These are phyloP conservation scores for Trinectes maculatus DNA, from an alignment of 2,113 vertebrate genomes.

Conservation along the genomic window DNA sequence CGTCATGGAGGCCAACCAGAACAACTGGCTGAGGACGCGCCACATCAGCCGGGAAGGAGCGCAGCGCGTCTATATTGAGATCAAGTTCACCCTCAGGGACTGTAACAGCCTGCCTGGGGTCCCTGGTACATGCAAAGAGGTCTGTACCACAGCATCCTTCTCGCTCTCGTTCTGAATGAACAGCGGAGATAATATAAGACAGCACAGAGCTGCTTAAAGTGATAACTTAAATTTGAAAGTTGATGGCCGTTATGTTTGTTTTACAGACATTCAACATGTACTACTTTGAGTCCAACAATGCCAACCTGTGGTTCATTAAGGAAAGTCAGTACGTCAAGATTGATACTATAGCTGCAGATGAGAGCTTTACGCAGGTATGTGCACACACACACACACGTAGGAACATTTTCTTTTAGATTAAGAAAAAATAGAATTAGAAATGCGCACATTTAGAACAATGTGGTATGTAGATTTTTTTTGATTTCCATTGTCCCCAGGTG, in stretches of 20 bases:
- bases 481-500: slow-evolving; percentile 61
- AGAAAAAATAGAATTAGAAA: background rate
- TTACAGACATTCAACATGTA: slow-evolving; percentile 87
- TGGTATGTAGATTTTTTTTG: background rate
- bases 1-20: slow-evolving; percentile 87
- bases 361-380: slow-evolving; percentile 85
- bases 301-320: slow-evolving; percentile 85
- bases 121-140: slow-evolving; percentile 87
- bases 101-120: slow-evolving; percentile 87
- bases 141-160: slow-evolving; percentile 41
- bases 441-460: background rate
- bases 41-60: slow-evolving; percentile 84
- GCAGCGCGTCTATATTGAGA: slow-evolving; percentile 86
- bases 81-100: slow-evolving; percentile 88
- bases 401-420: background rate
- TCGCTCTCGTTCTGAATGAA: slow-evolving; percentile 57
- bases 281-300: slow-evolving; percentile 86
- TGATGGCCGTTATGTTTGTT: slow-evolving; percentile 30
- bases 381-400: background rate
- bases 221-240: too few species aligned
- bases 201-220: slow-evolving; percentile 27
- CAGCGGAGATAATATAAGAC: slow-evolving; percentile 32
- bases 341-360: slow-evolving; percentile 87
- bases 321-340: slow-evolving; percentile 87
- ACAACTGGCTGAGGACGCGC: slow-evolving; percentile 86